Percentiles rank a stretch among this genome's conserved stretches.
Conservation (phyloP, 2,888 invertebrate genomes). For the Corbicula japonica region DNA sequence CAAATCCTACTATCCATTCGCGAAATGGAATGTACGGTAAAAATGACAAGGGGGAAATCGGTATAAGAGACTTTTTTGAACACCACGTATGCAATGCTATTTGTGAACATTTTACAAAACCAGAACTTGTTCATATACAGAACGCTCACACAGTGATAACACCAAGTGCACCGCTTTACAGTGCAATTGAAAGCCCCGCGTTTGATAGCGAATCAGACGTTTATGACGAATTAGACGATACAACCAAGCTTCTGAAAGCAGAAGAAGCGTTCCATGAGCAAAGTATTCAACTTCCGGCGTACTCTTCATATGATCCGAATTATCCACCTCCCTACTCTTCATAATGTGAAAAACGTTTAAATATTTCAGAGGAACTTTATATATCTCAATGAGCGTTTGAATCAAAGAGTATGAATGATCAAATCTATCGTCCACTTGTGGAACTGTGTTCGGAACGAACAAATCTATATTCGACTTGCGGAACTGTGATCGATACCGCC, state of each 20-base stretch:
- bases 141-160: too few relatives aligned
- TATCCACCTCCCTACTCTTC: constrained; percentile 11
- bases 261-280: too few relatives aligned
- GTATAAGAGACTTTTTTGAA: constrained; percentile 53
- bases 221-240: constrained; percentile 3
- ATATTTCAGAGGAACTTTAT: too few relatives aligned
- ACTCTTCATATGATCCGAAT: neutral
- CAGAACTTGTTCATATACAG: constrained; percentile 1
- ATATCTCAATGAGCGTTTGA: too few relatives aligned
- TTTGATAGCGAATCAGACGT: neutral
- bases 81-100: constrained; percentile 55
- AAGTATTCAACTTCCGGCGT: constrained; percentile 7
- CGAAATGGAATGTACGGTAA: constrained; percentile 30
- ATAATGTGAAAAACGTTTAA: too few relatives aligned
- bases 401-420: too few relatives aligned
- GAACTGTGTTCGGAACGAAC: too few relatives aligned
- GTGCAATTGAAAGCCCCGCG: neutral
- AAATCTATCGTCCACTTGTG: too few relatives aligned
- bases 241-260: constrained; percentile 10
- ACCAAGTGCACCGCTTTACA: constrained; percentile 5
- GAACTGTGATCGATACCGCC: too few relatives aligned
- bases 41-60: constrained; percentile 42
- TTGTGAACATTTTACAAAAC: constrained; percentile 47
- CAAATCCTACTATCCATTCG: constrained; percentile 58
- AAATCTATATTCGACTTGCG: too few relatives aligned